Conservation (phyloP, 2,797 vertebrate species). For the Pteronotus mesoamericanus region DNA sequence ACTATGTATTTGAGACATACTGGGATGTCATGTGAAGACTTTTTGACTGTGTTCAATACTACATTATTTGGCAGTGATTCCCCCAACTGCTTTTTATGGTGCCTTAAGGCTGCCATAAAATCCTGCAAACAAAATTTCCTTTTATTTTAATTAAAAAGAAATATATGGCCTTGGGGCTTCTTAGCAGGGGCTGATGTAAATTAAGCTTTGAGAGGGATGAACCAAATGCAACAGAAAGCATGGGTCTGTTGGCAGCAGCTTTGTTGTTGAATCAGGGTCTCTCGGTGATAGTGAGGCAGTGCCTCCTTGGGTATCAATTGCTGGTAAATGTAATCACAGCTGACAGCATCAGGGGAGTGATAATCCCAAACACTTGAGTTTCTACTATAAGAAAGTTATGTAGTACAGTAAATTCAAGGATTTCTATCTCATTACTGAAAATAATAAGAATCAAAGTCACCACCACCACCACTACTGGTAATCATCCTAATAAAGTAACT, state of each 20-base stretch:
- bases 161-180: background rate
- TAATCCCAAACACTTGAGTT: background rate
- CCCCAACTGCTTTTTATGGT: background rate
- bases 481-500: background rate
- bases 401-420: background rate
- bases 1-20: background rate
- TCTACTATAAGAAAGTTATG: background rate
- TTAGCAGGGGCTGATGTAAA: background rate
- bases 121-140: constrained; percentile 37
- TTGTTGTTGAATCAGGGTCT: background rate
- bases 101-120: background rate
- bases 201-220: background rate
- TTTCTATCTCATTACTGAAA: background rate
- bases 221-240: background rate
- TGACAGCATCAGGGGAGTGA: background rate
- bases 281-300: background rate
- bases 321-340: background rate
- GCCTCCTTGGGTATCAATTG: background rate
- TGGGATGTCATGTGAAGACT: background rate
- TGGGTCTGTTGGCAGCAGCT: background rate
- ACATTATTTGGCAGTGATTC: background rate
- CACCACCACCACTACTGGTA: too few relatives aligned
- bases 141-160: constrained; percentile 46
- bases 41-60: background rate
- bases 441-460: background rate